phyloP scores from a whole-genome alignment of 1,140 invertebrate species.

The Drosophila grimshawi region DNA sequence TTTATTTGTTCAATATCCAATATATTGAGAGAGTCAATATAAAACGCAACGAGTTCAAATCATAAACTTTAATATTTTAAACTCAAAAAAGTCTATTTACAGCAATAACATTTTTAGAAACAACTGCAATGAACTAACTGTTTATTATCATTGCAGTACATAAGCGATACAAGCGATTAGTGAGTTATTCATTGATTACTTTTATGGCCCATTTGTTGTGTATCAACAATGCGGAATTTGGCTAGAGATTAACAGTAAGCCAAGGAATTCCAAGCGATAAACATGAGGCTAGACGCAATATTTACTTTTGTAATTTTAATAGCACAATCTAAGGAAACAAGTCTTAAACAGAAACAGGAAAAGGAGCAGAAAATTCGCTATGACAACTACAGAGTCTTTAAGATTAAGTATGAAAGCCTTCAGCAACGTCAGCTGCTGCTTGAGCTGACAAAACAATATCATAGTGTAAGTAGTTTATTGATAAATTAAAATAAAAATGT shows the following conservation, averaged over 20 bases:
- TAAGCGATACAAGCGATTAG: conserved; percentile 4
- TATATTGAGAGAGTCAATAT: too few species aligned
- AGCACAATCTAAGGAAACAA: conserved; percentile 7
- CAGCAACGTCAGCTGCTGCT: conserved; percentile 44
- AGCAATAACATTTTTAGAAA: background rate
- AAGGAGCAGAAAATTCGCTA: conserved; percentile 50
- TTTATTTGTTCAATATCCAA: too few species aligned
- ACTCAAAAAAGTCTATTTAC: too few species aligned
- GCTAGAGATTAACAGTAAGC: conserved; percentile 22
- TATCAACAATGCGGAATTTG: background rate
- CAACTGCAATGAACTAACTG: background rate
- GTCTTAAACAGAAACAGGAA: conserved; percentile 13
- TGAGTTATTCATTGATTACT: conserved; percentile 27
- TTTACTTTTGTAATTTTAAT: background rate
- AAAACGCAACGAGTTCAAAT: too few species aligned
- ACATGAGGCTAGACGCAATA: conserved; percentile 34
- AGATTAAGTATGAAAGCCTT: conserved; percentile 39
- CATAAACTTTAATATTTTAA: too few species aligned
- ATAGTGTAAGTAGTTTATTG: conserved; percentile 44
- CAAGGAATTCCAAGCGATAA: conserved; percentile 14
- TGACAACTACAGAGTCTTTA: conserved; percentile 65
- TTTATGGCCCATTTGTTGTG: conserved; percentile 30
- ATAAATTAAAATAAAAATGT: background rate
- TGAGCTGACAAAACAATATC: conserved; percentile 22
- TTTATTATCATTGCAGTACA: background rate